These are phyloP conservation scores for Phymanthus crucifer DNA, from an alignment of 92 coral and sea anemone species.

Conservation along the genomic window DNA sequence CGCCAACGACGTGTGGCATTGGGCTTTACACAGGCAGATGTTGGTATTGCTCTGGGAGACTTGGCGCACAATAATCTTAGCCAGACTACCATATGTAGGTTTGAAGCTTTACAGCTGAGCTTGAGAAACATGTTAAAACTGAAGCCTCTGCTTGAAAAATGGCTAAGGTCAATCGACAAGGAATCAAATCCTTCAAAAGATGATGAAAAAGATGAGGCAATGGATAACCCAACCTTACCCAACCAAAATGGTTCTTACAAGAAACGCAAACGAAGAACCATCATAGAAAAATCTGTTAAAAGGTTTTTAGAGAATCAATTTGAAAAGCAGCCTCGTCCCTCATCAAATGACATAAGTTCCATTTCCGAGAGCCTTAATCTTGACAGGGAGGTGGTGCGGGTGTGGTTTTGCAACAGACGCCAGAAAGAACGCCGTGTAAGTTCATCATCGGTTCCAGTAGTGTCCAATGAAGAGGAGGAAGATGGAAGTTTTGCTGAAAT, in stretches of 20 bases:
- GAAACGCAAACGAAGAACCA: constrained; percentile 61
- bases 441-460: constrained; percentile 37
- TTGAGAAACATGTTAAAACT: constrained; percentile 79
- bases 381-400: constrained; percentile 63
- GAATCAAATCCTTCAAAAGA: constrained; percentile 33
- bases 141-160: constrained; percentile 63
- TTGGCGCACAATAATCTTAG: constrained; percentile 71
- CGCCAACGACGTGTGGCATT: constrained; percentile 68
- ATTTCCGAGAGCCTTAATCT: constrained; percentile 55
- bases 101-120: constrained; percentile 80
- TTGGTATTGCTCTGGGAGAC: constrained; percentile 72
- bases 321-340: constrained; percentile 51
- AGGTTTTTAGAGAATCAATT: constrained; percentile 56
- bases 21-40: constrained; percentile 78
- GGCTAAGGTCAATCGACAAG: constrained; percentile 64
- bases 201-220: constrained; percentile 12
- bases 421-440: constrained; percentile 67
- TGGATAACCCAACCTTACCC: background rate
- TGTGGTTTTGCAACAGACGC: constrained; percentile 73
- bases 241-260: constrained; percentile 45
- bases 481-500: background rate
- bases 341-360: constrained; percentile 48
- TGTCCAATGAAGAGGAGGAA: constrained; percentile 30
- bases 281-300: constrained; percentile 58
- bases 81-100: constrained; percentile 83